Evolutionary conservation across 2,888 invertebrate genomes (phyloP).

Genomic region (Drosophila basisetae): DNA sequence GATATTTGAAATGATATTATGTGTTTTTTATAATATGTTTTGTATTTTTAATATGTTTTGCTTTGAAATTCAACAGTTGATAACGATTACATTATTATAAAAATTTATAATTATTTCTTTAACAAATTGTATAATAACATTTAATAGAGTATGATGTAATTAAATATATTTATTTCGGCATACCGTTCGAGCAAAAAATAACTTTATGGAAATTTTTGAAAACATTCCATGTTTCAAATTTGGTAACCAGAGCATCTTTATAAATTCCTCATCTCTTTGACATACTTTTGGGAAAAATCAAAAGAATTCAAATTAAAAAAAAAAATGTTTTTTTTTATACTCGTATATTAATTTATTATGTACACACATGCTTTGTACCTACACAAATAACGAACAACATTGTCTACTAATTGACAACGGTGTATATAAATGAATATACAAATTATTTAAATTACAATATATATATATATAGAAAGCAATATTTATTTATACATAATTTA

Average conservation of each 20-base stretch:
- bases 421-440: conserved; percentile 9
- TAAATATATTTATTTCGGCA: neutral
- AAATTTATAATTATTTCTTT: conserved; percentile 10
- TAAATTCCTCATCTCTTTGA: neutral
- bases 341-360: neutral
- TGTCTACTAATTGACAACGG: conserved; percentile 6
- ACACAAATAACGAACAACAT: conserved; percentile 9
- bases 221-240: conserved; percentile 6
- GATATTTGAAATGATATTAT: conserved; percentile 42
- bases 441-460: conserved; percentile 37
- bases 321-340: neutral
- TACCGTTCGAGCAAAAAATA: neutral
- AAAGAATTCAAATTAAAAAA: neutral
- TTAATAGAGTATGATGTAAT: conserved; percentile 15
- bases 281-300: conserved; percentile 4
- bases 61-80: conserved; percentile 33
- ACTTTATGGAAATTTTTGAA: conserved; percentile 1
- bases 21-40: conserved; percentile 19
- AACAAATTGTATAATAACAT: conserved; percentile 31
- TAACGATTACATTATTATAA: conserved; percentile 26
- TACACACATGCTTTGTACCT: conserved; percentile 13
- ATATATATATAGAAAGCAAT: conserved; percentile 36
- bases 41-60: conserved; percentile 17
- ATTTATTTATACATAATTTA: conserved; percentile 53
- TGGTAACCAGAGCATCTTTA: neutral